phyloP scores from a whole-genome alignment of 2,113 vertebrate species.

The Heterocephalus glaber region DNA sequence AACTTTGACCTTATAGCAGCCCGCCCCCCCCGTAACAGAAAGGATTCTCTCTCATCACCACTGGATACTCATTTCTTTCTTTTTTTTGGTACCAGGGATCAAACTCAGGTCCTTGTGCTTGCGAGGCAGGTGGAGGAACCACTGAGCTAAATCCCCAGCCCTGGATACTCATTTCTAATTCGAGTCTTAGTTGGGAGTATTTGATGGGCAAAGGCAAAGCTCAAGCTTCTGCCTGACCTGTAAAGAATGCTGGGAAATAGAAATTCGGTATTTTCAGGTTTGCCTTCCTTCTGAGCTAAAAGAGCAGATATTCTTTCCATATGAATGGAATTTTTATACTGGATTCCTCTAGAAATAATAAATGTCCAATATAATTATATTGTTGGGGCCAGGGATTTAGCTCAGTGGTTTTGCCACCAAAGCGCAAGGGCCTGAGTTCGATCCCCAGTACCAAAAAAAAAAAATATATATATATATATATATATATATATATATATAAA shows the following conservation, averaged over 20 bases:
- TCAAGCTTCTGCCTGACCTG: not conserved
- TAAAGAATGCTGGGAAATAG: not conserved
- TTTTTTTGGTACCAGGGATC: too few relatives aligned
- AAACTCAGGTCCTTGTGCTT: too few relatives aligned
- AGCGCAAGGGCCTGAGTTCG: too few relatives aligned
- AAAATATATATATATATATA: too few relatives aligned
- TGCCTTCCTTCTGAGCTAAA: not conserved
- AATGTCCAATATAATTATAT: not conserved
- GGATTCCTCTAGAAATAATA: not conserved
- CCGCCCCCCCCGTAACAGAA: not conserved
- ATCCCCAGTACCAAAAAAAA: too few relatives aligned
- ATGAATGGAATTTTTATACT: not conserved
- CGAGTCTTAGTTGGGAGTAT: not conserved
- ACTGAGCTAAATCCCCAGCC: too few relatives aligned
- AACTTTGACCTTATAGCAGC: slow-evolving; percentile 44
- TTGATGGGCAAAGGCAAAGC: not conserved
- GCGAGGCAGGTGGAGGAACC: too few relatives aligned
- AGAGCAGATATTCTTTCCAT: not conserved
- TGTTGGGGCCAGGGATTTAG: too few relatives aligned
- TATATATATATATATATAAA: too few relatives aligned
- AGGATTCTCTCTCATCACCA: not conserved
- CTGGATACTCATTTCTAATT: not conserved
- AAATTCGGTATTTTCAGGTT: not conserved
- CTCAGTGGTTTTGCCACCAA: too few relatives aligned
- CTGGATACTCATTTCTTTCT: not conserved